Evolutionary conservation across 2,888 invertebrate species (phyloP).

Genomic region (Calameuta filiformis): DNA sequence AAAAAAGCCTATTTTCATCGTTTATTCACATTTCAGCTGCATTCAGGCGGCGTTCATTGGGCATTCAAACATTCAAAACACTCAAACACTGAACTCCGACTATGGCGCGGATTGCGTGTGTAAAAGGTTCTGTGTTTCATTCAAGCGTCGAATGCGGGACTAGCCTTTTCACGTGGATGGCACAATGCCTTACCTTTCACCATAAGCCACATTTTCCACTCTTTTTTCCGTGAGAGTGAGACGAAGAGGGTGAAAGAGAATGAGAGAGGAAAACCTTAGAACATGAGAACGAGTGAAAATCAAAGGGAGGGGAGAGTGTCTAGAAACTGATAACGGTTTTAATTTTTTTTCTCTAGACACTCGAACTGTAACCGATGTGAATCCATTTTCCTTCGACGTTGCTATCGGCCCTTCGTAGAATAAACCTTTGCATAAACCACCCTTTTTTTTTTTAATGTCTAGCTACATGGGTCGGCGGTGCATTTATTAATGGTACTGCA

Average conservation of each 20-base stretch:
- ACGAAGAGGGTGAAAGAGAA: not conserved
- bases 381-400: not conserved
- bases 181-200: not conserved
- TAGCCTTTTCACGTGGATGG: not conserved
- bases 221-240: not conserved
- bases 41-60: conserved; percentile 22
- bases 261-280: not conserved
- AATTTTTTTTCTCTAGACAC: not conserved
- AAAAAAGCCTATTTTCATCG: conserved; percentile 17
- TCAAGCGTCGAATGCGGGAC: not conserved
- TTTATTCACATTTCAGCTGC: conserved; percentile 16
- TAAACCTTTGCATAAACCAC: not conserved
- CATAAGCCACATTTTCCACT: not conserved
- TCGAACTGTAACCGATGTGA: not conserved
- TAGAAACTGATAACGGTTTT: not conserved
- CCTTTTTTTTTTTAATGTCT: conserved; percentile 26
- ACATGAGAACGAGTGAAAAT: not conserved
- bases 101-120: not conserved
- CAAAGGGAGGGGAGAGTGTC: not conserved
- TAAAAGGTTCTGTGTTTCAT: not conserved
- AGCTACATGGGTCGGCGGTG: conserved; percentile 73
- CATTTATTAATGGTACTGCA: conserved; percentile 79
- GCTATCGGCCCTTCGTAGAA: not conserved
- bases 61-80: not conserved
- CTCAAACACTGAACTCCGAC: not conserved